Conservation (phyloP, 1,140 invertebrate genomes). For the Limonius californicus region DNA sequence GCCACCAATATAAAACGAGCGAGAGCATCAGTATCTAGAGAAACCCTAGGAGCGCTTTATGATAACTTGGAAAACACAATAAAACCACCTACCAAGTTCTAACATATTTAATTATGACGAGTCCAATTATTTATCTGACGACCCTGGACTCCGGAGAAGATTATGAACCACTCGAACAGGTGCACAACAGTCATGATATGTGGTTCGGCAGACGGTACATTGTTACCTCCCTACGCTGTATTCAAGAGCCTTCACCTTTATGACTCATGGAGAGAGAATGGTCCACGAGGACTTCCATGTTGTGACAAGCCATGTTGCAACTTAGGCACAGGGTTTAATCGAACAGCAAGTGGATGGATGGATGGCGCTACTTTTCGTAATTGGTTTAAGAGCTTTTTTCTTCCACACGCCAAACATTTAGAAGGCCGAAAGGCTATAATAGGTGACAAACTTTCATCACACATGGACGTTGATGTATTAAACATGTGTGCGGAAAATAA, state of each 20-base stretch:
- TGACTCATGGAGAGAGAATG: conserved; percentile 35
- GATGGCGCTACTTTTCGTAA: conserved; percentile 39
- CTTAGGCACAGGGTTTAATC: neutral
- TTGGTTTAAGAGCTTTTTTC: conserved; percentile 38
- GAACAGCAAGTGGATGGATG: conserved; percentile 38
- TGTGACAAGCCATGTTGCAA: neutral
- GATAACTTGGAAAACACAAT: neutral
- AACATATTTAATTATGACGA: conserved; percentile 45
- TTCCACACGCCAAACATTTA: conserved; percentile 28
- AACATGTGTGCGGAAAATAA: conserved; percentile 23
- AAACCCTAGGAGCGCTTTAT: neutral
- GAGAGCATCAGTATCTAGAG: neutral
- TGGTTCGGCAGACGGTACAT: conserved; percentile 7
- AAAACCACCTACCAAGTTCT: conserved; percentile 10
- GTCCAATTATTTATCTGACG: conserved; percentile 46
- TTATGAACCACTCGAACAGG: conserved; percentile 35
- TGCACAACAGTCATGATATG: conserved; percentile 25
- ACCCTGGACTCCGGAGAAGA: conserved; percentile 40
- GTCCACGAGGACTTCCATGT: conserved; percentile 22
- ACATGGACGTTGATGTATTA: neutral
- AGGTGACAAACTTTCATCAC: neutral
- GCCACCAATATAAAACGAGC: neutral
- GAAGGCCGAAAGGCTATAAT: neutral
- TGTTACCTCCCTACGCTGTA: conserved; percentile 32
- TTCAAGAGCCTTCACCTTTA: conserved; percentile 38